phyloP scores from a whole-genome alignment of 2,888 invertebrate genomes.

The Phyllotreta striolata region DNA sequence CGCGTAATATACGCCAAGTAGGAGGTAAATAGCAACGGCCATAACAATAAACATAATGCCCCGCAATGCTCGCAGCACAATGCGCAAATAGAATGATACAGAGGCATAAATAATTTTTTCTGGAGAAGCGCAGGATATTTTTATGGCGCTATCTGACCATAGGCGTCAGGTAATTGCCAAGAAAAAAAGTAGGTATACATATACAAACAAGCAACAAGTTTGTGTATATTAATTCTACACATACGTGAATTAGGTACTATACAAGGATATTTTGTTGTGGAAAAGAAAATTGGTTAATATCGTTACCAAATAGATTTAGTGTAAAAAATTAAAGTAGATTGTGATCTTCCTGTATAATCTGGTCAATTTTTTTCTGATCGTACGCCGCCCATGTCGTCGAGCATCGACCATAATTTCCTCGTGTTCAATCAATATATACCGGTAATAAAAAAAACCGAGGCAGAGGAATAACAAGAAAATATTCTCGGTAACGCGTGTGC shows the following conservation, averaged over 20 bases:
- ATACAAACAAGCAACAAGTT: too few species aligned
- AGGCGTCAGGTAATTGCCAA: too few species aligned
- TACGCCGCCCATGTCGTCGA: background rate
- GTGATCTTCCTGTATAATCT: too few species aligned
- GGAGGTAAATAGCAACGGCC: constrained; percentile 42
- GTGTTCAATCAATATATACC: constrained; percentile 52
- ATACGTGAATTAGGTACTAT: too few species aligned
- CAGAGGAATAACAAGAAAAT: constrained; percentile 43
- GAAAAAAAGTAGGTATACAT: too few species aligned
- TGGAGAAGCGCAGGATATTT: constrained; percentile 45
- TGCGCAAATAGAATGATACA: constrained; percentile 37
- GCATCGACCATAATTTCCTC: constrained; percentile 44
- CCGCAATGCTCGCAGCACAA: constrained; percentile 35
- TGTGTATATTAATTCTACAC: too few species aligned
- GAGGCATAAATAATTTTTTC: constrained; percentile 38
- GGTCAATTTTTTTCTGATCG: too few species aligned
- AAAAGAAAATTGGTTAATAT: too few species aligned
- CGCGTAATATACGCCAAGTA: constrained; percentile 29
- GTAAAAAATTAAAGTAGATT: constrained; percentile 41
- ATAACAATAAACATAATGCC: constrained; percentile 44
- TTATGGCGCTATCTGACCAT: constrained; percentile 38
- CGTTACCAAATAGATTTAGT: constrained; percentile 5
- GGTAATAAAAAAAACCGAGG: constrained; percentile 46
- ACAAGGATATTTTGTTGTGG: too few species aligned
- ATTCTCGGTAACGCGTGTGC: constrained; percentile 50